Percentiles rank a stretch among this genome's conserved stretches.
Evolutionary conservation across 2,797 vertebrate species (phyloP).

Genomic region (Dendrocincla fuliginosa): DNA sequence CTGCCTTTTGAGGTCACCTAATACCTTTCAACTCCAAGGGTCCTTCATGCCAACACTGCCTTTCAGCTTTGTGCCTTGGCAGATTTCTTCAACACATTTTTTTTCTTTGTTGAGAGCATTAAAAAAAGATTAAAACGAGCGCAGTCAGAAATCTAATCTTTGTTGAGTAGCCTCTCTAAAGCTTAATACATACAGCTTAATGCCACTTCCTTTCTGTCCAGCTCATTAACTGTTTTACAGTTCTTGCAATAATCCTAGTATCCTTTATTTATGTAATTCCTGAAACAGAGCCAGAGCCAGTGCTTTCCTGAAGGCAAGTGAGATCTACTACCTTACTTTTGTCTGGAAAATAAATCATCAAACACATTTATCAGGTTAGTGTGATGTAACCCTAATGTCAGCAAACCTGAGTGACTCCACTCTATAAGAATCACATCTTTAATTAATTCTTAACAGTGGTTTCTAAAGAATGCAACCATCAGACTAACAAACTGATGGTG

Average conservation of each 20-base stretch:
- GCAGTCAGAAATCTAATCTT: slow-evolving; percentile 41
- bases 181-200: slow-evolving; percentile 38
- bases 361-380: not conserved
- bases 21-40: not conserved
- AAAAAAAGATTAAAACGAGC: slow-evolving; percentile 10
- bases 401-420: not conserved
- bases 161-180: slow-evolving; percentile 7
- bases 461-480: not conserved
- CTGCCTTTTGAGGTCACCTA: not conserved
- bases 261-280: slow-evolving; percentile 2
- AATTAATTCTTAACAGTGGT: not conserved
- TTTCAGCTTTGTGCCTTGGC: not conserved
- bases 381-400: not conserved
- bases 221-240: slow-evolving; percentile 35
- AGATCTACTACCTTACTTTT: not conserved
- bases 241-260: slow-evolving; percentile 12
- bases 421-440: not conserved
- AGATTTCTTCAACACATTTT: not conserved
- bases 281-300: not conserved
- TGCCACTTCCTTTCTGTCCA: slow-evolving; percentile 28
- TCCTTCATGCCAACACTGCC: not conserved
- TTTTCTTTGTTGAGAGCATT: slow-evolving; percentile 8
- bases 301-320: not conserved
- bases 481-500: not conserved
- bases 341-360: not conserved